A percentile compares a stretch with the other conserved stretches of the same genome.
Evolutionary conservation across 2,888 invertebrate species (phyloP).

Genomic region (Uropetala carovei): DNA sequence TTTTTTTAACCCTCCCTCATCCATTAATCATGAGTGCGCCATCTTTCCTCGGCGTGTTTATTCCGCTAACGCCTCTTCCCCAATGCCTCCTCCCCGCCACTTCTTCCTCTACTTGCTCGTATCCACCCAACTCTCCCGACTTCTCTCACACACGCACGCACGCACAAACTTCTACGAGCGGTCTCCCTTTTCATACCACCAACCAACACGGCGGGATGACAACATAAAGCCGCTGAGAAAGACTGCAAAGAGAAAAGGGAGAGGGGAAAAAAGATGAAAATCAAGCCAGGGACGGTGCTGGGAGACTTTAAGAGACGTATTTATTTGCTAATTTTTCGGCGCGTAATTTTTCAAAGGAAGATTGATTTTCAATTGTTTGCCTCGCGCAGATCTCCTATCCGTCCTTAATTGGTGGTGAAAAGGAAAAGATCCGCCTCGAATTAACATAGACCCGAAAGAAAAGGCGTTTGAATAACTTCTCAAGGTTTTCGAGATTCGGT

Average conservation of each 20-base stretch:
- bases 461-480: too few relatives aligned
- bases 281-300: too few relatives aligned
- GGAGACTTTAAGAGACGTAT: background rate
- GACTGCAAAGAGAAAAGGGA: background rate
- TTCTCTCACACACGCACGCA: background rate
- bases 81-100: too few relatives aligned
- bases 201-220: background rate
- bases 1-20: background rate
- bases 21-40: conserved; percentile 26
- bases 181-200: conserved; percentile 22
- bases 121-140: too few relatives aligned
- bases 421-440: background rate
- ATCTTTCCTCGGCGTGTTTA: background rate
- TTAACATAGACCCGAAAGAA: too few relatives aligned
- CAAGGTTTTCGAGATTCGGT: too few relatives aligned
- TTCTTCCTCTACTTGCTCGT: too few relatives aligned
- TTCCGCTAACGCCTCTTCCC: background rate
- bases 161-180: background rate
- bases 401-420: background rate
- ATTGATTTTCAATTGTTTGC: background rate
- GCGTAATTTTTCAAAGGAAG: background rate
- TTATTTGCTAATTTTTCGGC: conserved; percentile 23
- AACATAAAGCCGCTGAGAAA: background rate
- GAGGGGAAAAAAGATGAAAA: too few relatives aligned
- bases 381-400: too few relatives aligned